A percentile compares a stretch with the other conserved stretches of the same genome.
Evolutionary conservation across 2,797 vertebrate species (phyloP).

Genomic region (Enteromius unitaeniatus): DNA sequence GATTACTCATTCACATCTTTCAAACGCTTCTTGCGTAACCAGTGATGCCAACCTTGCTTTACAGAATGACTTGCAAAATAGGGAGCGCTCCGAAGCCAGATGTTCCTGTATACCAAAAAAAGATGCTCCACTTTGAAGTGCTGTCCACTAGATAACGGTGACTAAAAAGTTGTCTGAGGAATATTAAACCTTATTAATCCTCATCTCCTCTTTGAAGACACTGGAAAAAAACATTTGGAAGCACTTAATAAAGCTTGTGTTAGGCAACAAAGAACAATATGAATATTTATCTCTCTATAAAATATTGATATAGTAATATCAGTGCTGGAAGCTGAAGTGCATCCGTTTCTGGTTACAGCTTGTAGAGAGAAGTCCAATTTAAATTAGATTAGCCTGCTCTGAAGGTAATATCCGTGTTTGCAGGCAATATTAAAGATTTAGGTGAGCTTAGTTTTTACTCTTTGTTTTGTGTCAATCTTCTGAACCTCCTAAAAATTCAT

Average conservation of each 20-base stretch:
- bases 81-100: constrained; percentile 9
- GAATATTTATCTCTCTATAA: neutral
- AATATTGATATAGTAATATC: neutral
- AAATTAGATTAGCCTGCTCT: neutral
- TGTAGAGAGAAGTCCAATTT: neutral
- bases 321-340: neutral
- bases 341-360: neutral
- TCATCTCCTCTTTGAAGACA: neutral
- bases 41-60: constrained; percentile 36
- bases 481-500: neutral
- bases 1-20: constrained; percentile 62
- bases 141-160: neutral
- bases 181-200: neutral
- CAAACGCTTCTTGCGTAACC: constrained; percentile 53
- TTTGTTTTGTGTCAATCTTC: neutral
- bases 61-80: constrained; percentile 48
- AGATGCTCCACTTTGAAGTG: neutral
- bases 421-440: neutral
- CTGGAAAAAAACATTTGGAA: neutral
- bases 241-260: neutral
- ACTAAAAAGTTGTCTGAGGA: neutral
- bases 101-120: constrained; percentile 24
- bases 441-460: neutral
- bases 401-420: neutral
- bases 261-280: neutral